Evolutionary conservation across 1,140 invertebrate genomes (phyloP).

Genomic region (Aphelenchoides fujianensis): DNA sequence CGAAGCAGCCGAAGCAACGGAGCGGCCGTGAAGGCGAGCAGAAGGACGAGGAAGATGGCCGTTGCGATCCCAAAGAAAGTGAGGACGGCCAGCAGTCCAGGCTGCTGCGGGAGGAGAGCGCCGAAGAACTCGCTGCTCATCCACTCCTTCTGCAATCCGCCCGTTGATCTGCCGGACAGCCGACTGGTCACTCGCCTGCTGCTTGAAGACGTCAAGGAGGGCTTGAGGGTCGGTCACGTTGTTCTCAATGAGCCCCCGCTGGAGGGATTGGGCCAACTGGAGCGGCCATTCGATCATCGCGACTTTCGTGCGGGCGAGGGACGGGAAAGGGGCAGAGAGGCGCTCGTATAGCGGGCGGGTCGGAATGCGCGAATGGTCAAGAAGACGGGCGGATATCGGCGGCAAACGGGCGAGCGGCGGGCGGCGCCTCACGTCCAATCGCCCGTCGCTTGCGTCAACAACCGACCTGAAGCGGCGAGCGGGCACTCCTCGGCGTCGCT

Average conservation of each 20-base stretch:
- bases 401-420: no score
- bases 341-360: no score
- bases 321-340: no score
- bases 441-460: no score
- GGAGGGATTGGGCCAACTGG: neutral
- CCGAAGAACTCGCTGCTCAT: neutral
- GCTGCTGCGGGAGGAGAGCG: neutral
- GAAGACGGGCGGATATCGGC: no score
- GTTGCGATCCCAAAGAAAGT: neutral
- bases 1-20: neutral
- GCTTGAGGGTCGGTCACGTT: neutral
- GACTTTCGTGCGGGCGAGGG: no score
- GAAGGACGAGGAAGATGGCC: neutral
- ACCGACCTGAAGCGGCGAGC: no score
- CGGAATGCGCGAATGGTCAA: no score
- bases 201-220: slow-evolving; percentile 1
- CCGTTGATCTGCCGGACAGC: neutral
- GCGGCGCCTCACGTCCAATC: no score
- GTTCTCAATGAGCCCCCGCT: neutral
- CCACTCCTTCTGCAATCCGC: slow-evolving; percentile 1
- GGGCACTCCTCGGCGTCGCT: no score
- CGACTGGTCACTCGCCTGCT: neutral
- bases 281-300: slow-evolving; percentile 21
- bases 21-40: neutral
- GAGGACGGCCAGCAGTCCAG: neutral